Conservation (phyloP, 2,113 vertebrate species). For the Chrysemys picta region DNA sequence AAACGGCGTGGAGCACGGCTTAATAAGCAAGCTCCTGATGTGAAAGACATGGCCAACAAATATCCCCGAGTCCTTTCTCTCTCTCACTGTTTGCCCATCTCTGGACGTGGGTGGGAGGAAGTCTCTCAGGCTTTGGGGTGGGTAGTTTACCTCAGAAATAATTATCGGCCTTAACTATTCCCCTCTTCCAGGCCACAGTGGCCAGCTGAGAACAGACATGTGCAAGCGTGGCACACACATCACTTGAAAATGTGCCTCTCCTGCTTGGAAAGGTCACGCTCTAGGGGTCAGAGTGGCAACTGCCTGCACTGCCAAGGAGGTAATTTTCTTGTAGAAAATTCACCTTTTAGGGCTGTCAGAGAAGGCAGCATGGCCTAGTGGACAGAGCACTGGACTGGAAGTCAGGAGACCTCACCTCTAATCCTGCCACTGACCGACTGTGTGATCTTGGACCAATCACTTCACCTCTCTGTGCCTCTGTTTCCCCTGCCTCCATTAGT, state of each 20-base stretch:
- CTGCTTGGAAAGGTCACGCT: neutral
- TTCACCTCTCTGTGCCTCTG: neutral
- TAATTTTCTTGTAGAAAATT: neutral
- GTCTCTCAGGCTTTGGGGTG: neutral
- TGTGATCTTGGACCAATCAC: neutral
- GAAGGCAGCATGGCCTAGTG: neutral
- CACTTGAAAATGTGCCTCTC: neutral
- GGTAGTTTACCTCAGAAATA: neutral
- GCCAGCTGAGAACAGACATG: neutral
- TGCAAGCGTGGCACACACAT: neutral
- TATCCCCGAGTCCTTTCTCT: neutral
- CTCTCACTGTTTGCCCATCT: neutral
- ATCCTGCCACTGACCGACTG: neutral
- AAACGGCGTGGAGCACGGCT: neutral
- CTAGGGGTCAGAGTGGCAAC: neutral
- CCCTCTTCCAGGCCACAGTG: neutral
- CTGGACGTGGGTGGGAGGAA: too few species aligned
- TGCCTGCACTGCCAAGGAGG: neutral
- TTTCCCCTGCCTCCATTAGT: neutral
- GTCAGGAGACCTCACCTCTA: neutral
- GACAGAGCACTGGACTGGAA: neutral
- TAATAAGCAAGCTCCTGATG: neutral
- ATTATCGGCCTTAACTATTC: neutral
- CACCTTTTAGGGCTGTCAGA: neutral
- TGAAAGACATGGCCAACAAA: neutral